A percentile compares a stretch with the other conserved stretches of the same genome.
Evolutionary conservation across 2,888 invertebrate genomes (phyloP).

Genomic region (Protonemura montana): DNA sequence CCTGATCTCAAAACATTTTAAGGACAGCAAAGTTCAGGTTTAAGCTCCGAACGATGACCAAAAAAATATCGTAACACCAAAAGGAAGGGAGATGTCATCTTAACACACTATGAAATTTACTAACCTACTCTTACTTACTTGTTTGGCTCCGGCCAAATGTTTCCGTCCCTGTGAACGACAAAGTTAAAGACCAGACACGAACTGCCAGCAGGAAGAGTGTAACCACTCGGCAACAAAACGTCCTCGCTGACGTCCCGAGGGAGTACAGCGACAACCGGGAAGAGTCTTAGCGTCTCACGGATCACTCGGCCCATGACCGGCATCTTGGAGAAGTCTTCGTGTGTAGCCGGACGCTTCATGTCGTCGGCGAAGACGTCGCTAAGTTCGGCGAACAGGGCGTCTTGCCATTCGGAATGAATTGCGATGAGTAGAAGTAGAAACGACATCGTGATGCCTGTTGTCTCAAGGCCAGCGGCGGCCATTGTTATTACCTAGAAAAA

Average conservation of each 20-base stretch:
- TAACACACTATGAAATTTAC: not conserved
- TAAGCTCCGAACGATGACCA: too few species aligned
- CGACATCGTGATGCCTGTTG: conserved; percentile 45
- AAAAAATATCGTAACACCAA: too few species aligned
- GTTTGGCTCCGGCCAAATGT: conserved; percentile 45
- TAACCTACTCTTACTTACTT: not conserved
- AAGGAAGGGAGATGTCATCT: too few species aligned
- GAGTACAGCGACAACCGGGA: conserved; percentile 47
- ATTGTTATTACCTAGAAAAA: conserved; percentile 44
- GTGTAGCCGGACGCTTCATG: conserved; percentile 37
- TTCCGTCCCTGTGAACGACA: conserved; percentile 44
- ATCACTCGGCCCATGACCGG: conserved; percentile 50
- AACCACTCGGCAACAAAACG: conserved; percentile 40
- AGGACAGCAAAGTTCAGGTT: too few species aligned
- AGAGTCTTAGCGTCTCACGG: conserved; percentile 50
- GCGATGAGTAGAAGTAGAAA: conserved; percentile 48
- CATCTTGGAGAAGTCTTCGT: conserved; percentile 48
- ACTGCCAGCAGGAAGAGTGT: conserved; percentile 43
- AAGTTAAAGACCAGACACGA: conserved; percentile 46
- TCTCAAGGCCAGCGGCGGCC: conserved; percentile 50
- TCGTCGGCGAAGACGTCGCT: conserved; percentile 47
- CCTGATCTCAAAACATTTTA: too few species aligned
- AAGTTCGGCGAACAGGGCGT: conserved; percentile 47
- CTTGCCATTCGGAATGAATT: conserved; percentile 49
- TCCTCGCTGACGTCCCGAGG: conserved; percentile 45